These are phyloP conservation scores for Sanderia malayensis DNA, from an alignment of 30 jellyfish, hydroid and myxozoan genomes.

Conservation along the genomic window DNA sequence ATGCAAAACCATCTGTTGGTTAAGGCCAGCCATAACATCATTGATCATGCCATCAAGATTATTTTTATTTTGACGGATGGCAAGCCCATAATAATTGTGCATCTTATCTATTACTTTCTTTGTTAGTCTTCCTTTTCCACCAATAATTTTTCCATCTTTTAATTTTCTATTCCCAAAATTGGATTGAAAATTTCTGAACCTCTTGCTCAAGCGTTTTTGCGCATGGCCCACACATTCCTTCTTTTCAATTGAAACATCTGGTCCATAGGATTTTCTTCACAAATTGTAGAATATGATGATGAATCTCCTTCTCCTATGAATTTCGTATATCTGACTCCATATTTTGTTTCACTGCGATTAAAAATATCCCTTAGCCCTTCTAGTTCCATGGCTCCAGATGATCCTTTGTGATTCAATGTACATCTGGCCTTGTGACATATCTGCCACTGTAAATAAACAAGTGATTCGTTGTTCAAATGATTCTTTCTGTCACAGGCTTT, in stretches of 20 bases:
- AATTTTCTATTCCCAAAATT: conserved; percentile 20
- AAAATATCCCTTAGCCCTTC: conserved; percentile 11
- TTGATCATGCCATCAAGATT: conserved; percentile 22
- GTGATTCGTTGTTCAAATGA: not conserved
- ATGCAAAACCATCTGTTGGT: conserved; percentile 58
- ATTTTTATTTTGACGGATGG: conserved; percentile 34
- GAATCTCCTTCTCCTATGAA: conserved; percentile 66
- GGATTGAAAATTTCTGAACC: conserved; percentile 15
- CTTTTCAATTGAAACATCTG: conserved; percentile 26
- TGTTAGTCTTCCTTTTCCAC: conserved; percentile 36
- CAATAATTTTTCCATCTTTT: conserved; percentile 22
- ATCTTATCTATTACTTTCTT: conserved; percentile 13
- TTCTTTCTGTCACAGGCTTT: conserved; percentile 10
- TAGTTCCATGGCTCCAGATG: conserved; percentile 36
- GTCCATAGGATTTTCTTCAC: conserved; percentile 43
- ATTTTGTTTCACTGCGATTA: conserved; percentile 2
- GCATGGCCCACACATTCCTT: conserved; percentile 51
- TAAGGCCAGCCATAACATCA: conserved; percentile 23
- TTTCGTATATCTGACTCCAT: conserved; percentile 20
- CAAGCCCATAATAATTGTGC: conserved; percentile 45
- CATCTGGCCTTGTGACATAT: conserved; percentile 2
- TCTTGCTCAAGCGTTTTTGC: conserved; percentile 37
- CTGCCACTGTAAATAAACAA: conserved; percentile 5
- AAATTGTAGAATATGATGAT: conserved; percentile 14
- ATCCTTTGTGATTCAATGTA: not conserved